Base-by-base conservation (phyloP, 2,888 invertebrate genomes). In the Cosmopolites sordidus region DNA sequence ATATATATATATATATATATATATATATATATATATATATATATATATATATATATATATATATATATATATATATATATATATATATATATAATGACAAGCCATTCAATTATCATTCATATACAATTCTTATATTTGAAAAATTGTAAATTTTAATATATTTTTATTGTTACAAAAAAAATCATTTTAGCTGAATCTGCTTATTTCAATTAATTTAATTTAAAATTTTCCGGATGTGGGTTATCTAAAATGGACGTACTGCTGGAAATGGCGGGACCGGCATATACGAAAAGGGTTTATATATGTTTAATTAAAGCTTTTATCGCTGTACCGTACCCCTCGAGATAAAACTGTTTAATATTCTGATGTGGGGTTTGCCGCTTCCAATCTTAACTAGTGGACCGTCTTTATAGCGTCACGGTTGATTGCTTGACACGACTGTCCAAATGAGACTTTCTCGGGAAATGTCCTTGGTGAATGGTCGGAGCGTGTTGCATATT, bases 271-370 rank as follows among this genome's bases (percentile, higher is more conserved):
- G 16, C 30, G 30, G 48, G 17, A 22, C 22, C 22, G 8, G 22
- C 22, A 22, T 22, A 22, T 8, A 22, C 22, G 27, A 41, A 52
- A 52, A 47, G 47, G 47, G 52, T 47, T 52, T 52, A 22, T 8
- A 22, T 8, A 52, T 37, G 45, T 52, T 52, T 47, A 52, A 52
- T 52, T 52, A 47, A 47, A 52, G 37, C 8, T 29, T 33, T 46
- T 38, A 47, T 52, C 47, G 37, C 18, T 37, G 14, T 47, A 47
- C 22, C 8, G 22, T 22, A 43, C 47, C 42, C 52, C 37, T 47
- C 43, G 8, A 48, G 30, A 52, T 42, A 52, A 47, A 47, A 37
- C 47, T 52, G 47, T 47, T 52, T 52, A 47, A 52, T 52, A 52
- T 52, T 52, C 52, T 30, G 29, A 38, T 17, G 22, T 22, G 15